Base-by-base conservation (phyloP, 2,888 invertebrate species). In the Dolomedes plantarius region DNA sequence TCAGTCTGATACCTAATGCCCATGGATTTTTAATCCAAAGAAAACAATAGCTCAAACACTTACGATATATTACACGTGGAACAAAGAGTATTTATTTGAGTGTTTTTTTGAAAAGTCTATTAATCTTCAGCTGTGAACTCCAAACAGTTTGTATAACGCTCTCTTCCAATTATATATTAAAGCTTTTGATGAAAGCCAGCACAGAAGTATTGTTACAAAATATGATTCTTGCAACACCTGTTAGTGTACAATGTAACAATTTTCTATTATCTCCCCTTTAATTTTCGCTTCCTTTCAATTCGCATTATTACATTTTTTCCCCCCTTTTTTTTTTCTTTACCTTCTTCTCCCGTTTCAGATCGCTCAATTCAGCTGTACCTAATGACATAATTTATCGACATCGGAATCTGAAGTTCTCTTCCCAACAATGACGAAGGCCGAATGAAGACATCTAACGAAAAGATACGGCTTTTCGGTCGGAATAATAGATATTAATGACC, bases 401-500 rank as follows among this genome's bases (percentile, higher is more conserved):
- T 2, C 23, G 23, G 56, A 56, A 56, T 56, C 23, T 23, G 23
- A 11, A 56, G 56, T 56, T 56, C 56, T 56, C 56, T 56, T 46
- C 23, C 16, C 5, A 56, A 56, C 56, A 56, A 56, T 56, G 23
- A 56, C 56, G 56, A 56, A 56, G 23, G 56, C 67, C n/a, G 32
- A 67, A 67, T 67, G 67, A 67, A 67, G 67, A 67, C 23, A 28
- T 67, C 67, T 32, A 32, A 67, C 27, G 23, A n/a, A 32, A 32
- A 31, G 32, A 67, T 62, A 62, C 32, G 32, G 36, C 32, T 67
- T 67, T 67, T 67, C 67, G 32, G 9, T 32, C 36, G 67, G 32
- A 67, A 67, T 67, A 67, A 67, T 67, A 67, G 67, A 67, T 67
- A 67, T 67, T 67, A 67, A 67, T 67, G 67, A 67, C 67, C 56